These are phyloP conservation scores for Montipora capitata DNA, from an alignment of 92 coral and sea anemone species.

Conservation along the genomic window DNA sequence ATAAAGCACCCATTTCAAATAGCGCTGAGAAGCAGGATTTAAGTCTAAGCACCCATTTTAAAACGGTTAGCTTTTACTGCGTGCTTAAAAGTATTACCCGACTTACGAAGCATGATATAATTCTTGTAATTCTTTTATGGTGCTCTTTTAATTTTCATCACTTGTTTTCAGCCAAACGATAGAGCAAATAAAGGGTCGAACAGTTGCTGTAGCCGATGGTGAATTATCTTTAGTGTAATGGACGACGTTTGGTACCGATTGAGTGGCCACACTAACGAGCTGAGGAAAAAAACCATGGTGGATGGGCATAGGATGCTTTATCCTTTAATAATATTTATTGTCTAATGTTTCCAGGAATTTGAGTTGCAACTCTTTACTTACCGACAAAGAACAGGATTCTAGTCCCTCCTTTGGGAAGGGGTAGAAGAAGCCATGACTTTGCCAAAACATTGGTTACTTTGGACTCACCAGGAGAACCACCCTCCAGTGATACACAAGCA, in stretches of 20 bases:
- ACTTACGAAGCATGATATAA: neutral
- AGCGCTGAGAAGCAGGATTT: no score
- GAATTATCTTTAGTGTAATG: neutral
- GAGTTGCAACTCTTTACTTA: slow-evolving; percentile 19
- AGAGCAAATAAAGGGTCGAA: no score
- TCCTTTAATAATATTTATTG: neutral
- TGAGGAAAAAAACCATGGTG: no score
- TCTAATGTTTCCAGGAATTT: neutral
- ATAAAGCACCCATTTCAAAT: no score
- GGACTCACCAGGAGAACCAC: neutral
- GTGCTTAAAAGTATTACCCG: no score
- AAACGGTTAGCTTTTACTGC: no score
- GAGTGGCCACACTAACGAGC: no score
- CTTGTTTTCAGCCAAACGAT: neutral
- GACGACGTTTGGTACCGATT: neutral
- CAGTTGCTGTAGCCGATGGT: neutral
- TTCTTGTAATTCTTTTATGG: neutral
- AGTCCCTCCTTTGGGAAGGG: slow-evolving; percentile 30
- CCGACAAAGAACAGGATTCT: slow-evolving; percentile 32
- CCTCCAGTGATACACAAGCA: slow-evolving; percentile 19
- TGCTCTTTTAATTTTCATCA: neutral
- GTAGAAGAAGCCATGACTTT: slow-evolving; percentile 64
- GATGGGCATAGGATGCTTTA: neutral
- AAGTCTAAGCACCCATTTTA: no score
- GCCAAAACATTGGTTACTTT: slow-evolving; percentile 10